These are phyloP conservation scores for Lerista edwardsae DNA, from an alignment of 2,797 vertebrate species.

Conservation along the genomic window DNA sequence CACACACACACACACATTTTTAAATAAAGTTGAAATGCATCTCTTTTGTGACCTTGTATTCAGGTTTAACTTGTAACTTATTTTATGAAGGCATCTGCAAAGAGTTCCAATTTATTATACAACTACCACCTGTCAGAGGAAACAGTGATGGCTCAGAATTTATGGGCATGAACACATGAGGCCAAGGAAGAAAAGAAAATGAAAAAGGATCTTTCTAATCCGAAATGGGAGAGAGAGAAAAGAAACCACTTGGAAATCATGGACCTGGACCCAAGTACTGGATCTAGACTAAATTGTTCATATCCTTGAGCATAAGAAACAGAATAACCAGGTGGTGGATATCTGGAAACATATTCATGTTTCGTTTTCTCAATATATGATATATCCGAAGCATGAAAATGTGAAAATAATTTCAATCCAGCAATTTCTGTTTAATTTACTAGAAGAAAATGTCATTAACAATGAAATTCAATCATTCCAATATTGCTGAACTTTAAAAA, in stretches of 20 bases:
- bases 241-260: neutral
- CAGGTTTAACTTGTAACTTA: constrained; percentile 31
- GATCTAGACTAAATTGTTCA: neutral
- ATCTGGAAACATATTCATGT: constrained; percentile 2
- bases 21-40: constrained; percentile 21
- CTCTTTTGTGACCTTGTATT: constrained; percentile 33
- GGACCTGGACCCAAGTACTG: too few relatives aligned
- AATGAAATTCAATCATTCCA: constrained; percentile 49
- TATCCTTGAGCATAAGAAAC: constrained; percentile 10
- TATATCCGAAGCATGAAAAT: constrained; percentile 44
- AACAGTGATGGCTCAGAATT: constrained; percentile 15
- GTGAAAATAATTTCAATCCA: constrained; percentile 44
- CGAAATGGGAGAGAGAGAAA: neutral
- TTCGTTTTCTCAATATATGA: constrained; percentile 16
- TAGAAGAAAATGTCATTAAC: constrained; percentile 36
- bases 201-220: constrained; percentile 1
- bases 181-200: neutral
- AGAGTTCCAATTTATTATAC: constrained; percentile 9
- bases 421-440: constrained; percentile 53
- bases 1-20: too few relatives aligned
- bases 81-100: constrained; percentile 29
- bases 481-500: constrained; percentile 43
- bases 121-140: constrained; percentile 1
- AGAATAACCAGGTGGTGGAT: constrained; percentile 1
- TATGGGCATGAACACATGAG: neutral